Conservation (phyloP, 2,113 vertebrate genomes). For the Carassius auratus region DNA sequence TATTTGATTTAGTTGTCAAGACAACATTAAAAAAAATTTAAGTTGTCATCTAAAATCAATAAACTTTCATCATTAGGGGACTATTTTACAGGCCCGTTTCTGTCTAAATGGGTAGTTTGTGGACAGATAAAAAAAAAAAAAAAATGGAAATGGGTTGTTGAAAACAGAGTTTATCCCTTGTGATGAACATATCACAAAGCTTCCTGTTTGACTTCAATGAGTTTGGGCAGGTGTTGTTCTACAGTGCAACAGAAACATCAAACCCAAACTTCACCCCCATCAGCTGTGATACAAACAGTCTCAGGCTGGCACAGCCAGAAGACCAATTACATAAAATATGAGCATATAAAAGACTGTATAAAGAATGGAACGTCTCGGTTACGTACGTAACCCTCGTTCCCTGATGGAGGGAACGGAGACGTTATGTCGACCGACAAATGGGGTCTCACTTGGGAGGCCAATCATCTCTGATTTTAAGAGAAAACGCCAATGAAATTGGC, state of each 20-base stretch:
- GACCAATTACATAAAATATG: background rate
- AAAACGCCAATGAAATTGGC: too few species aligned
- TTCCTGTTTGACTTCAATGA: background rate
- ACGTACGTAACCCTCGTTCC: too few species aligned
- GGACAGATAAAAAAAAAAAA: background rate
- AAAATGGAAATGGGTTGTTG: background rate
- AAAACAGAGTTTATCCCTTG: slow-evolving; percentile 14
- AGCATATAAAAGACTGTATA: background rate
- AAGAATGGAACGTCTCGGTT: too few species aligned
- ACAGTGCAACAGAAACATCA: background rate
- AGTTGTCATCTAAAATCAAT: too few species aligned
- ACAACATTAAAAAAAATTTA: too few species aligned
- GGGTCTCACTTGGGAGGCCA: too few species aligned
- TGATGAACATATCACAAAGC: slow-evolving; percentile 30
- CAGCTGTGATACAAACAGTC: slow-evolving; percentile 27
- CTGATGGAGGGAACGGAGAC: too few species aligned
- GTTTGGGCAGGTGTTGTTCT: slow-evolving; percentile 28
- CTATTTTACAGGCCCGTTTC: background rate
- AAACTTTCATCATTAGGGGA: too few species aligned
- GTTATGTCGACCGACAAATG: too few species aligned
- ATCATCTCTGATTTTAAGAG: too few species aligned
- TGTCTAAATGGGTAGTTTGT: background rate
- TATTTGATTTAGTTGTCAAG: too few species aligned
- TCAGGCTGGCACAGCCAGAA: background rate
- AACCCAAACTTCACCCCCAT: background rate